phyloP scores from a whole-genome alignment of 2,113 vertebrate genomes.

The Hydrolagus affinis region DNA sequence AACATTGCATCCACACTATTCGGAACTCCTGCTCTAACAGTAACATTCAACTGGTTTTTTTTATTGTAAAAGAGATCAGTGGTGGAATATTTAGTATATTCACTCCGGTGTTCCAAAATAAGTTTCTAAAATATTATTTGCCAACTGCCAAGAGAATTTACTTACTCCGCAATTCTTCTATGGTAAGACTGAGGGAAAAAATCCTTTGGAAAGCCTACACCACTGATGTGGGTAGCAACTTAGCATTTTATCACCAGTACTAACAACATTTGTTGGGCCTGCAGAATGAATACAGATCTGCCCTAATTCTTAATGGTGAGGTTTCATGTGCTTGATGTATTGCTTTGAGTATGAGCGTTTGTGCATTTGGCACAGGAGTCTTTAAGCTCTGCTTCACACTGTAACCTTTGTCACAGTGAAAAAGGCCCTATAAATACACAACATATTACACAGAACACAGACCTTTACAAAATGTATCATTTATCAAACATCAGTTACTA shows the following conservation, averaged over 20 bases:
- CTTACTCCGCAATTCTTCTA: background rate
- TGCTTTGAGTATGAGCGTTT: slow-evolving; percentile 21
- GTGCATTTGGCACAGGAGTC: slow-evolving; percentile 19
- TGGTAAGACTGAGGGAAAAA: background rate
- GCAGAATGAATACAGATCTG: slow-evolving; percentile 21
- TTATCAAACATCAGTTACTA: background rate
- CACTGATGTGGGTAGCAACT: background rate
- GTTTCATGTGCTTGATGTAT: slow-evolving; percentile 25
- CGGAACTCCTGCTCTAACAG: no score
- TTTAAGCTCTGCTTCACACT: slow-evolving; percentile 26
- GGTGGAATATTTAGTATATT: background rate
- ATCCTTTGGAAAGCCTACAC: background rate
- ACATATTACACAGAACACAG: background rate
- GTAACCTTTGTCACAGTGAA: slow-evolving; percentile 22
- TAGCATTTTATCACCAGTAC: slow-evolving; percentile 6
- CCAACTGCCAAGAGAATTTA: background rate
- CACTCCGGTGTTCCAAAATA: background rate
- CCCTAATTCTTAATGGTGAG: slow-evolving; percentile 4
- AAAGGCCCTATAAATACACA: slow-evolving; percentile 22
- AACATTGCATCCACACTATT: no score
- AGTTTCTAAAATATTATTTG: no score
- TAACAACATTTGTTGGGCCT: slow-evolving; percentile 12
- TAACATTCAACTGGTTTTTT: background rate
- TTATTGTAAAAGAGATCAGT: background rate
- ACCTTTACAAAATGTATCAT: background rate